Evolutionary conservation across 2,888 invertebrate species (phyloP).

Genomic region (Calameuta pallipes): DNA sequence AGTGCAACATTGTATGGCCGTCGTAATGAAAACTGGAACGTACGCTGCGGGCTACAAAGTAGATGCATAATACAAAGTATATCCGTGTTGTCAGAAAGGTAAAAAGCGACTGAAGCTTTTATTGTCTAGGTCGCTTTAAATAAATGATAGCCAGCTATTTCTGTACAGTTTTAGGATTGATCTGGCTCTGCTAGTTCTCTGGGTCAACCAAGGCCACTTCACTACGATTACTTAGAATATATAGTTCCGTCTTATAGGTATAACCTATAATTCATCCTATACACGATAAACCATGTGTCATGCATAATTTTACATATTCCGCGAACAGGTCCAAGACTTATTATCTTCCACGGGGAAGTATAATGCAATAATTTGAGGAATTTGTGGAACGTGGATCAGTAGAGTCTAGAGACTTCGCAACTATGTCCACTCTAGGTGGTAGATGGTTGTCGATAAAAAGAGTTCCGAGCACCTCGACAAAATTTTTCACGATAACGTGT

Average conservation of each 20-base stretch:
- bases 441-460: not conserved
- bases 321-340: not conserved
- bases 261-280: not conserved
- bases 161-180: constrained; percentile 5
- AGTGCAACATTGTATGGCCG: not conserved
- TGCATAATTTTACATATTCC: not conserved
- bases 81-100: not conserved
- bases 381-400: not conserved
- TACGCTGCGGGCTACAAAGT: not conserved
- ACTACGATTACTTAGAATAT: not conserved
- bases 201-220: not conserved
- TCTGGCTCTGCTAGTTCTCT: not conserved
- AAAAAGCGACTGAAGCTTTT: not conserved
- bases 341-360: not conserved
- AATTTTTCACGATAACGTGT: not conserved
- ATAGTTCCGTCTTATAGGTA: not conserved
- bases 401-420: not conserved
- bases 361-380: not conserved
- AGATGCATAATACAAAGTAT: not conserved
- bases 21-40: not conserved
- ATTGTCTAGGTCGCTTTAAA: constrained; percentile 7
- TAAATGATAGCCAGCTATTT: constrained; percentile 3
- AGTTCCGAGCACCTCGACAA: not conserved
- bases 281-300: not conserved
- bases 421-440: not conserved